Evolutionary conservation across 1,140 invertebrate species (phyloP).

Genomic region (Drosophila varians): DNA sequence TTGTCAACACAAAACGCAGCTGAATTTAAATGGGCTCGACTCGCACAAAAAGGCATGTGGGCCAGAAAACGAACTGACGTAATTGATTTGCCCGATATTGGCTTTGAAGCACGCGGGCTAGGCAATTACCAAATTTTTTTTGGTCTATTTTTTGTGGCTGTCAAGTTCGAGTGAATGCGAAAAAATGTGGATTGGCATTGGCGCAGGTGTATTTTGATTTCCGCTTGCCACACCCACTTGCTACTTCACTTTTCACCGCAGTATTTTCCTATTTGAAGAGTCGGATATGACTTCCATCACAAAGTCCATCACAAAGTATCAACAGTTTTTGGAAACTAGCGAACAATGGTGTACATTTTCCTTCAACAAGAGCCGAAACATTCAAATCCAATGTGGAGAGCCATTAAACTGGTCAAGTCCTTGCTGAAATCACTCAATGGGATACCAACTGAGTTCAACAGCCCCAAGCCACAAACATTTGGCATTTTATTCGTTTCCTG

Average conservation of each 20-base stretch:
- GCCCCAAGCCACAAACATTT: slow-evolving; percentile 58
- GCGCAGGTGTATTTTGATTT: neutral
- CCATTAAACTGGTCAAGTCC: slow-evolving; percentile 18
- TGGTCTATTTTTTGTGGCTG: neutral
- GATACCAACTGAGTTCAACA: slow-evolving; percentile 25
- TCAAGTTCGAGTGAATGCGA: slow-evolving; percentile 2
- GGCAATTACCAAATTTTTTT: slow-evolving; percentile 41
- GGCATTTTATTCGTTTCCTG: slow-evolving; percentile 42
- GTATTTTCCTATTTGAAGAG: neutral
- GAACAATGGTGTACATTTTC: neutral
- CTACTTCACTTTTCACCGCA: neutral
- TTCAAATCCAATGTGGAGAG: slow-evolving; percentile 10
- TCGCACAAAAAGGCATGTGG: neutral
- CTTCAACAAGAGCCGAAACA: neutral
- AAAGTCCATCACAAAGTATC: too few species aligned
- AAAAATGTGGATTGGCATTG: neutral
- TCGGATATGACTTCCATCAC: too few species aligned
- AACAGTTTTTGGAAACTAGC: neutral
- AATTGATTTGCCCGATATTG: slow-evolving; percentile 63
- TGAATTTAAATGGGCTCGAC: slow-evolving; percentile 33
- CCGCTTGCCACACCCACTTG: neutral
- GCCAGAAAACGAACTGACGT: slow-evolving; percentile 22
- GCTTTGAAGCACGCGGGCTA: slow-evolving; percentile 19
- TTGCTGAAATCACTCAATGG: slow-evolving; percentile 18
- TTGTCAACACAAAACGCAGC: slow-evolving; percentile 69